These are phyloP conservation scores for Pelochelys cantorii DNA, from an alignment of 2,797 vertebrate genomes.

Conservation along the genomic window DNA sequence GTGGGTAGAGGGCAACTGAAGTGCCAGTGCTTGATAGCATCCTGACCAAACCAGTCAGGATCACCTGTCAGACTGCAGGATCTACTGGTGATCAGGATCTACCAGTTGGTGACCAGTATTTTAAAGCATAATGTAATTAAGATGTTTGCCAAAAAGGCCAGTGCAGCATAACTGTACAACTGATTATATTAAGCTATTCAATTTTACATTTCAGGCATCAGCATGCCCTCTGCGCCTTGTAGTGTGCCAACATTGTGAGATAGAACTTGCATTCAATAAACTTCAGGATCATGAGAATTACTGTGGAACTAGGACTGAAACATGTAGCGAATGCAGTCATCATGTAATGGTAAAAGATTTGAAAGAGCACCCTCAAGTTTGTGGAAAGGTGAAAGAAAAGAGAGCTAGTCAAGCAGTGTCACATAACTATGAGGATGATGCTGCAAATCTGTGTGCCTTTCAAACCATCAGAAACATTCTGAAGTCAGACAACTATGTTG, in stretches of 20 bases:
- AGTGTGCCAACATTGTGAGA: constrained; percentile 91
- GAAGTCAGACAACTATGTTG: constrained; percentile 76
- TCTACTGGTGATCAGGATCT: too few relatives aligned
- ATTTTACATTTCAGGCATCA: constrained; percentile 50
- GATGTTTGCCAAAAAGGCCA: too few relatives aligned
- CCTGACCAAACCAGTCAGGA: too few relatives aligned
- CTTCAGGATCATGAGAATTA: constrained; percentile 93
- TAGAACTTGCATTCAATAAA: constrained; percentile 90
- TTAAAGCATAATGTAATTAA: too few relatives aligned
- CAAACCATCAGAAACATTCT: constrained; percentile 78
- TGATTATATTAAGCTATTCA: not conserved
- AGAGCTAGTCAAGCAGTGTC: constrained; percentile 73
- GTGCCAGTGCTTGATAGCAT: too few relatives aligned
- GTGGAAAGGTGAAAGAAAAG: constrained; percentile 81
- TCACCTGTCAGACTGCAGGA: too few relatives aligned
- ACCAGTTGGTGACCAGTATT: too few relatives aligned
- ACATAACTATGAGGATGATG: not conserved
- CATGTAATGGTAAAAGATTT: constrained; percentile 92
- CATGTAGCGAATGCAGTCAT: constrained; percentile 86
- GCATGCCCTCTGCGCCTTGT: constrained; percentile 89
- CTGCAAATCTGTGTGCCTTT: constrained; percentile 78
- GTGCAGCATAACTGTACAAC: not conserved
- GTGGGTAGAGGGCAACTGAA: too few relatives aligned
- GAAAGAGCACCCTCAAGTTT: constrained; percentile 86
- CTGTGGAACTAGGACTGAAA: constrained; percentile 94